Conservation (phyloP, 64 coral and sea anemone genomes). For the Stichodactyla helianthus region DNA sequence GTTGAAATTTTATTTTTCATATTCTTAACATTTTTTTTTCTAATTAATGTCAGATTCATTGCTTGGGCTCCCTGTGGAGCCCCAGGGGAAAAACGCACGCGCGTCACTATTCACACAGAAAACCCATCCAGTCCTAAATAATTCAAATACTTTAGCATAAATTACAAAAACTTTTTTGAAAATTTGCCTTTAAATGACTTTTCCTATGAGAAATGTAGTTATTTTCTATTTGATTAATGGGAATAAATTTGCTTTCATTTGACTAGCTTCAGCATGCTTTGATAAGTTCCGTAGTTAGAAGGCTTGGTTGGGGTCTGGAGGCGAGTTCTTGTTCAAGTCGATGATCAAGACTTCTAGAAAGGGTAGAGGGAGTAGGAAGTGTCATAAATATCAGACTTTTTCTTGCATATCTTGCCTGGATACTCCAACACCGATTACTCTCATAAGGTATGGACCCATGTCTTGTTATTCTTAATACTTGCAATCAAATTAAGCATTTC, state of each 20-base stretch:
- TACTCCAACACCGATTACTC: background rate
- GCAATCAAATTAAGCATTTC: background rate
- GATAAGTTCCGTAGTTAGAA: background rate
- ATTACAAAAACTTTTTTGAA: background rate
- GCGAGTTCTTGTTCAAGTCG: background rate
- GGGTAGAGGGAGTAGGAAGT: background rate
- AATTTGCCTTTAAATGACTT: background rate
- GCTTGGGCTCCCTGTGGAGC: too few species aligned
- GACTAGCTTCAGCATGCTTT: background rate
- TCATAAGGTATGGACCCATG: background rate
- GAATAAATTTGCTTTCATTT: background rate
- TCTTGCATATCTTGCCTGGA: background rate
- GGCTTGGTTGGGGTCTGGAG: background rate
- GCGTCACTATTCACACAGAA: background rate
- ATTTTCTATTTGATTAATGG: too few species aligned
- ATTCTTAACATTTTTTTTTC: too few species aligned
- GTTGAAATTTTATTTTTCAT: too few species aligned
- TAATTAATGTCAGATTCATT: too few species aligned
- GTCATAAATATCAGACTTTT: background rate
- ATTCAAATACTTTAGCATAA: background rate
- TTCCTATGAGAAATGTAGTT: too few species aligned
- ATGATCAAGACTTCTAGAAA: constrained; percentile 1
- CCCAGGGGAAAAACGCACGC: background rate
- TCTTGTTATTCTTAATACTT: background rate
- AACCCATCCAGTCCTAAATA: background rate